Percentiles rank a stretch among this genome's conserved stretches.
These are phyloP conservation scores for Drosophila funebris DNA, from an alignment of 1,140 invertebrate species.

Conservation along the genomic window DNA sequence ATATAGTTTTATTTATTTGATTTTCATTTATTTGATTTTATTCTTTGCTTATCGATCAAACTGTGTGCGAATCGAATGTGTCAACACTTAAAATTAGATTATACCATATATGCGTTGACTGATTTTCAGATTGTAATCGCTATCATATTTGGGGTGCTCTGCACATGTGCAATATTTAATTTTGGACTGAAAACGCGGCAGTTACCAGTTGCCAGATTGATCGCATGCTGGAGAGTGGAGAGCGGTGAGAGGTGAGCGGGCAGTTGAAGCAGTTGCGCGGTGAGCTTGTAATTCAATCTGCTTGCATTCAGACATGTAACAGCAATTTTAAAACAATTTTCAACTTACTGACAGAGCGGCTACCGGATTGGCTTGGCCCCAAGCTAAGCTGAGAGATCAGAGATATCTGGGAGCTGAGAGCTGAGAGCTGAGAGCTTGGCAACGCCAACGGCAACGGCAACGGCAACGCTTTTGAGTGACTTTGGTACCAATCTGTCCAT, in stretches of 20 bases:
- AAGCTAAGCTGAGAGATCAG: constrained; percentile 36
- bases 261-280: constrained; percentile 44
- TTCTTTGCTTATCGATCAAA: constrained; percentile 40
- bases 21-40: neutral
- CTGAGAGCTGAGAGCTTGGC: constrained; percentile 37
- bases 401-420: constrained; percentile 23
- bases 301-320: constrained; percentile 83
- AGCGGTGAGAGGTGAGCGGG: neutral
- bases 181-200: constrained; percentile 36
- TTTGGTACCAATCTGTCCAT: constrained; percentile 84
- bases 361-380: constrained; percentile 76
- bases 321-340: constrained; percentile 84
- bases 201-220: constrained; percentile 5
- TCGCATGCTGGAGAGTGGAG: neutral
- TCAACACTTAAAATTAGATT: constrained; percentile 83
- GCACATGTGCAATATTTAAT: constrained; percentile 66
- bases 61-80: constrained; percentile 56
- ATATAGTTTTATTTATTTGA: neutral
- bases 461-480: constrained; percentile 81
- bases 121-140: constrained; percentile 66
- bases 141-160: constrained; percentile 39
- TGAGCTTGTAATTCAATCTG: constrained; percentile 81
- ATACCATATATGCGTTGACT: constrained; percentile 77
- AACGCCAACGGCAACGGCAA: constrained; percentile 68
- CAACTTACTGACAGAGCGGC: constrained; percentile 82